phyloP scores from a whole-genome alignment of 2,888 invertebrate species.

The Podabrus alpinus region DNA sequence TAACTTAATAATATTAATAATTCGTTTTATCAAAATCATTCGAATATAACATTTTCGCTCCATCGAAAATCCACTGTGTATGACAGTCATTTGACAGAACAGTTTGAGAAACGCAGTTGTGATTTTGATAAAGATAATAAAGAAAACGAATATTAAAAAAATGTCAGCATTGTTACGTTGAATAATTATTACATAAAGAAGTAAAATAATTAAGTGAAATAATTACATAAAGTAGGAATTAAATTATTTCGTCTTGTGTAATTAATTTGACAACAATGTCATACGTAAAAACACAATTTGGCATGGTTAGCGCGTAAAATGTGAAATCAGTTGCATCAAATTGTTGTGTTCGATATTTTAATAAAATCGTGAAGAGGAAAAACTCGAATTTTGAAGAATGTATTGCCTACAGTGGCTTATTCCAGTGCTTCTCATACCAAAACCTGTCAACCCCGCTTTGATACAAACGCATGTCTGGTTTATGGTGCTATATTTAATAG shows the following conservation, averaged over 20 bases:
- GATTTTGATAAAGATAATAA: neutral
- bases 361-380: neutral
- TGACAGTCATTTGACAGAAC: neutral
- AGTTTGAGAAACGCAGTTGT: neutral
- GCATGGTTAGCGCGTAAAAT: neutral
- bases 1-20: too few relatives aligned
- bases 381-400: conserved; percentile 60
- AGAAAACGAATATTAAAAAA: neutral
- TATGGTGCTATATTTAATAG: conserved; percentile 92
- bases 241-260: neutral
- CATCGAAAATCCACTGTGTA: neutral
- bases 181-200: neutral
- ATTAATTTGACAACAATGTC: neutral
- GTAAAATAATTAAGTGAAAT: neutral
- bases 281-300: neutral
- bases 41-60: neutral
- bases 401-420: conserved; percentile 98
- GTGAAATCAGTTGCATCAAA: neutral
- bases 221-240: neutral
- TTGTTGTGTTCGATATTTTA: neutral
- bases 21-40: neutral
- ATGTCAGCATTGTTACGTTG: neutral
- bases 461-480: conserved; percentile 97
- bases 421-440: conserved; percentile 95
- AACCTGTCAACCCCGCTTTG: conserved; percentile 94